Conservation (phyloP, 1,140 invertebrate species). For the Drosophila ficusphila region DNA sequence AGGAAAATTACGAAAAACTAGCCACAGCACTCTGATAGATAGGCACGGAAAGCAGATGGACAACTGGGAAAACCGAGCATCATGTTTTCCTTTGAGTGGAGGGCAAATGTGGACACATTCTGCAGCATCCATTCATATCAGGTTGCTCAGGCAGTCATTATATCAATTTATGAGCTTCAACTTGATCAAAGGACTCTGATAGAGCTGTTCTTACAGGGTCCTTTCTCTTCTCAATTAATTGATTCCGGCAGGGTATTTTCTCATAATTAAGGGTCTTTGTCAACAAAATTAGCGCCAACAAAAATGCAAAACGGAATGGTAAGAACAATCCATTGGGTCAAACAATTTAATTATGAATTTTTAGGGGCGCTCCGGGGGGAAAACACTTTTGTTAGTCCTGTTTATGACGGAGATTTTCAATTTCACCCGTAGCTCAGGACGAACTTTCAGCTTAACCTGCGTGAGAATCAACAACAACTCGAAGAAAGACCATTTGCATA, state of each 20-base stretch:
- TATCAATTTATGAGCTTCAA: slow-evolving; percentile 27
- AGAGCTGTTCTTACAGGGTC: background rate
- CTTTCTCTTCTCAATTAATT: slow-evolving; percentile 41
- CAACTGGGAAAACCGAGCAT: background rate
- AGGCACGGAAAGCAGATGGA: background rate
- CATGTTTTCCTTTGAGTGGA: slow-evolving; percentile 16
- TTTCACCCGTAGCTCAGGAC: slow-evolving; percentile 18
- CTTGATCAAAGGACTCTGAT: slow-evolving; percentile 15
- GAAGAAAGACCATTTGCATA: slow-evolving; percentile 66
- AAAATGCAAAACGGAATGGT: slow-evolving; percentile 20
- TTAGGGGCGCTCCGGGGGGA: slow-evolving; percentile 13
- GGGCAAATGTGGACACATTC: slow-evolving; percentile 42
- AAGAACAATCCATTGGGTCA: slow-evolving; percentile 57
- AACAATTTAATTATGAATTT: slow-evolving; percentile 69
- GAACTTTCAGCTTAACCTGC: slow-evolving; percentile 41
- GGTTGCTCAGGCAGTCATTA: slow-evolving; percentile 11
- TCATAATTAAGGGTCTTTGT: slow-evolving; percentile 9
- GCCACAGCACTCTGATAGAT: slow-evolving; percentile 11
- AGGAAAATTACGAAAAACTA: slow-evolving; percentile 39
- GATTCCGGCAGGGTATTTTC: slow-evolving; percentile 1
- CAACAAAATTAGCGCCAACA: slow-evolving; percentile 44
- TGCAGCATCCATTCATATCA: slow-evolving; percentile 15
- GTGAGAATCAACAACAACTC: slow-evolving; percentile 38
- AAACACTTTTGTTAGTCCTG: slow-evolving; percentile 23
- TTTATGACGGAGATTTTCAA: slow-evolving; percentile 52